phyloP scores from a whole-genome alignment of 2,113 vertebrate species.

The Grantiella picta region DNA sequence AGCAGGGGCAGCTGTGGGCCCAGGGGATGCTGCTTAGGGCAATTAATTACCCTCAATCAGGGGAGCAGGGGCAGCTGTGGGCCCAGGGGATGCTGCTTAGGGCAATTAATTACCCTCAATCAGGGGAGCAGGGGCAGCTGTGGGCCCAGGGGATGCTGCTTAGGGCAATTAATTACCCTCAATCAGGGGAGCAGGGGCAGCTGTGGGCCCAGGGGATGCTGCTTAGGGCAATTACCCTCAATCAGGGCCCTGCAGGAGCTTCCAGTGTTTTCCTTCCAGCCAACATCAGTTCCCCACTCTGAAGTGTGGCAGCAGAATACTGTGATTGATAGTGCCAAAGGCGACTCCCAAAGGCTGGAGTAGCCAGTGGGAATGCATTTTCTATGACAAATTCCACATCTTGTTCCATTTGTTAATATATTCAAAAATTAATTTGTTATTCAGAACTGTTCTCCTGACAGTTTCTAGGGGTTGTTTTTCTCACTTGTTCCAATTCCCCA shows the following conservation, averaged over 20 bases:
- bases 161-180: neutral
- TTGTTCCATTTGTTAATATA: neutral
- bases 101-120: too few relatives aligned
- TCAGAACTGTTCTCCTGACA: neutral
- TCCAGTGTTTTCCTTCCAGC: neutral
- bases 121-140: too few relatives aligned
- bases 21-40: too few relatives aligned
- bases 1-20: too few relatives aligned
- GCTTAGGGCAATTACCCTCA: neutral
- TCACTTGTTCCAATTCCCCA: neutral
- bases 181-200: too few relatives aligned
- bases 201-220: too few relatives aligned
- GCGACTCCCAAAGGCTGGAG: accelerated
- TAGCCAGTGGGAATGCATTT: neutral
- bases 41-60: neutral
- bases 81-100: too few relatives aligned
- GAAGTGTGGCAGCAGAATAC: neutral
- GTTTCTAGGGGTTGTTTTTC: neutral
- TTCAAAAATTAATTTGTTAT: neutral
- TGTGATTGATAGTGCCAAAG: accelerated
- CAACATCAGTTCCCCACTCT: accelerated
- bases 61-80: too few relatives aligned
- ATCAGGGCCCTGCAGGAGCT: neutral
- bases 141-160: neutral
- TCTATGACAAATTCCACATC: neutral